phyloP scores from a whole-genome alignment of 2,888 invertebrate genomes.

The Acanthopleura granulata region DNA sequence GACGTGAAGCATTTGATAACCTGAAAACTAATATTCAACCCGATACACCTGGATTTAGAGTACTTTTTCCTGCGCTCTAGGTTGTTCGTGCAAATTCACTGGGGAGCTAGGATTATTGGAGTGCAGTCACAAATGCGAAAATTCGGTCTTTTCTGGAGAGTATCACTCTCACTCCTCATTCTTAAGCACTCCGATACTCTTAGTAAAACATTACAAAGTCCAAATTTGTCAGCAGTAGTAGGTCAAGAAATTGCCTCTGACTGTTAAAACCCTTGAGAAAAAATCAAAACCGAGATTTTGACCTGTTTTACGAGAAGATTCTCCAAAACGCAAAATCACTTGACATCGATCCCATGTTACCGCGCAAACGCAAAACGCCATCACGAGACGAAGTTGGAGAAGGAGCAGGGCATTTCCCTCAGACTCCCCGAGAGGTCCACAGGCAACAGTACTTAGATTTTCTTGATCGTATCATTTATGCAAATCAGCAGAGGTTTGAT shows the following conservation, averaged over 20 bases:
- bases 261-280: neutral
- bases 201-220: constrained; percentile 11
- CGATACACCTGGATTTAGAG: neutral
- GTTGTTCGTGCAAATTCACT: constrained; percentile 8
- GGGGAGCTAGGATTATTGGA: neutral
- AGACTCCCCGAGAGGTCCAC: too few species aligned
- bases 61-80: constrained; percentile 2
- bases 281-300: too few species aligned
- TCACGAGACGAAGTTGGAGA: too few species aligned
- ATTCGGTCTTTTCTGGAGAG: neutral
- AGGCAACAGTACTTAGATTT: constrained; percentile 12
- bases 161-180: neutral
- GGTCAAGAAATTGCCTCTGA: neutral
- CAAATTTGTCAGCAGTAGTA: constrained; percentile 20
- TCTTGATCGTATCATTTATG: constrained; percentile 10
- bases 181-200: constrained; percentile 12
- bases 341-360: too few species aligned
- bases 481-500: constrained; percentile 19
- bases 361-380: too few species aligned
- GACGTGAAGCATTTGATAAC: neutral
- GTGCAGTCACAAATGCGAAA: constrained; percentile 10
- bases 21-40: neutral
- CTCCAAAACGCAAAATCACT: too few species aligned
- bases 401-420: too few species aligned
- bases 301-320: constrained; percentile 10